Evolutionary conservation across 92 coral and sea anemone species (phyloP), one percentile per base, ranked within the genome.

Genomic region (Epizoanthus stellaris): DNA sequence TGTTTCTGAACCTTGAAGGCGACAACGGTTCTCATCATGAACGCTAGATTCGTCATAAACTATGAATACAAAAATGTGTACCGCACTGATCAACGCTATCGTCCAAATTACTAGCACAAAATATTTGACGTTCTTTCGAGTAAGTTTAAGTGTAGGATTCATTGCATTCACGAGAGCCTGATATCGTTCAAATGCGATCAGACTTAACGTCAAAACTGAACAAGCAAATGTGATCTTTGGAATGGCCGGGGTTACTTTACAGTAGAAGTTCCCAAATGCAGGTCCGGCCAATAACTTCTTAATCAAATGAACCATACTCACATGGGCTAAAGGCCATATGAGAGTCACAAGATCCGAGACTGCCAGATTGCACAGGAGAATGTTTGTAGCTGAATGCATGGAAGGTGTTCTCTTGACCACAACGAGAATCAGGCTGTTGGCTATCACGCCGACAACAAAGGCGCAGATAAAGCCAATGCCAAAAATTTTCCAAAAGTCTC

Each of bases 301-400:
- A 52, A 52, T 13, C 12, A 52, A 52, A 39, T 38, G 56, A 70
- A 5, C 1, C 64, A 23, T 17, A 30, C 14, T 64, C 58, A 53
- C 45, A 7, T 25, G 10, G 34, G 34, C 9, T 5, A 75, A 6
- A 2, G 80, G 80, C 80, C 80, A 54, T 1, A 54, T 53, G 2
- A 75, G 66, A 30, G 62, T 14, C 45, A 23, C 5, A 13, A 75
- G 80, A 11, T 75, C 80, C n/a, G 64, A 54, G 38, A 56, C 47
- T 56, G 80, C 80, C 11, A 75, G 38, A 21, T 75, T 75, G 30
- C 80, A 75, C 23, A 75, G 12, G 7, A 75, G 66, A 10, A 75
- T 40, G 34, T 75, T 75, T 10, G 65, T 75, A 13, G 58, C 80
- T 53, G 80, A 53, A 38, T 75, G 80, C 80, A 75, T 75, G 64